Base-by-base conservation (phyloP, 2,797 vertebrate genomes). In the Triplophysa yarkandensis region DNA sequence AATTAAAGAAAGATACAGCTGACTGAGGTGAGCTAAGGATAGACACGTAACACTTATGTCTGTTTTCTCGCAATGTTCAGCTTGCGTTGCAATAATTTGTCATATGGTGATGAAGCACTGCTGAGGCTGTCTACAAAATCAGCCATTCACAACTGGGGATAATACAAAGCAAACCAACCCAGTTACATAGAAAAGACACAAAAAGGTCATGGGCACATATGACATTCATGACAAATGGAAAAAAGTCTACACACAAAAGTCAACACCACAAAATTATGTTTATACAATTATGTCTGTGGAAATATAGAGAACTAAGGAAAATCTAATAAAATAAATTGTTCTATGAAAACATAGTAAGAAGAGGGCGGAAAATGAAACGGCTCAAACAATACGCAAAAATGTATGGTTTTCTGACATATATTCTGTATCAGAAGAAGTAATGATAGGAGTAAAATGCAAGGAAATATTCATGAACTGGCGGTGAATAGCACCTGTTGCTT, bases 111-210 rank as follows among this genome's bases (percentile, higher is more conserved):
- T 46, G 4, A 60, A 76, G 58, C 66, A 71, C 50, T 60, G 62
- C 68, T 46, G 30, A 65, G 66, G 44, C 70, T 54, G 79, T 83
- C 67, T 61, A 82, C 84, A 83, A 70, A 72, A 61, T 9, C 21
- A 43, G 57, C 67, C 70, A 73, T 77, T 77, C 78, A 69, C 50
- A 52, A 16, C 2, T 30, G 19, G 46, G 55, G 23, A 57, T 34
- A 27, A 34, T 17, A 71, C 66, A 66, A 67, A 71, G 41, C 25
- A 30, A 54, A 74, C 14, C 30, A 73, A 73, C 48, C 41, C 23
- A 43, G 25, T 55, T 65, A 34, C 55, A 13, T n/a, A 36, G 8
- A 65, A 62, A 4, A 2, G 44, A 52, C 62, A 77, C 32, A 36
- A 19, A 68, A 77, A 80, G 79, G 74, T 77, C 75, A 80, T 54